Evolutionary conservation across 1,140 invertebrate genomes (phyloP).

Genomic region (Orius insidiosus): DNA sequence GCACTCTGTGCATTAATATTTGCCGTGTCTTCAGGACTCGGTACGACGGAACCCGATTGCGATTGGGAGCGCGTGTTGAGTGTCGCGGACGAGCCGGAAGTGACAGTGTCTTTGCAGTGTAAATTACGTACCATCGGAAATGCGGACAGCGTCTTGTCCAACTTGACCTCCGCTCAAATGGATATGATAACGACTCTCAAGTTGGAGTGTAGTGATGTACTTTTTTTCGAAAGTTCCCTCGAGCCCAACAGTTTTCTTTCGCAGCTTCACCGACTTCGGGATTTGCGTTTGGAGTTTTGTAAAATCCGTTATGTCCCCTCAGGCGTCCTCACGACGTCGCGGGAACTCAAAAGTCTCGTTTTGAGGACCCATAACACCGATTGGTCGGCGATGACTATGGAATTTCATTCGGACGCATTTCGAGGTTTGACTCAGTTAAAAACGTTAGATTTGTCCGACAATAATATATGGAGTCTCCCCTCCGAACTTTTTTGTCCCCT

Average conservation of each 20-base stretch:
- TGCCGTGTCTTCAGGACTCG: neutral
- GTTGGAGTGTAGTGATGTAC: slow-evolving; percentile 59
- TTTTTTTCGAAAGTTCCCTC: slow-evolving; percentile 59
- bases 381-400: slow-evolving; percentile 60
- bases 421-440: slow-evolving; percentile 46
- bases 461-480: slow-evolving; percentile 64
- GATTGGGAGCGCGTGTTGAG: slow-evolving; percentile 32
- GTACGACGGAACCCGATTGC: slow-evolving; percentile 21
- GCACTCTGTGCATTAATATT: slow-evolving; percentile 3
- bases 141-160: slow-evolving; percentile 46
- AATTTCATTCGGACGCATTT: slow-evolving; percentile 50
- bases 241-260: slow-evolving; percentile 43
- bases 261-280: slow-evolving; percentile 42
- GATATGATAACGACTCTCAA: slow-evolving; percentile 47
- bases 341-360: slow-evolving; percentile 44
- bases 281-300: slow-evolving; percentile 57
- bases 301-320: slow-evolving; percentile 56
- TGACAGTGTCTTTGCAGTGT: slow-evolving; percentile 41
- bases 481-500: slow-evolving; percentile 55
- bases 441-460: slow-evolving; percentile 53
- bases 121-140: slow-evolving; percentile 50
- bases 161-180: slow-evolving; percentile 39
- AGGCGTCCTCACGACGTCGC: slow-evolving; percentile 43
- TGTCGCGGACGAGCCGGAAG: slow-evolving; percentile 40
- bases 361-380: slow-evolving; percentile 61